Evolutionary conservation across 2,113 vertebrate genomes (phyloP).

Genomic region (Pseudopodoces humilis): DNA sequence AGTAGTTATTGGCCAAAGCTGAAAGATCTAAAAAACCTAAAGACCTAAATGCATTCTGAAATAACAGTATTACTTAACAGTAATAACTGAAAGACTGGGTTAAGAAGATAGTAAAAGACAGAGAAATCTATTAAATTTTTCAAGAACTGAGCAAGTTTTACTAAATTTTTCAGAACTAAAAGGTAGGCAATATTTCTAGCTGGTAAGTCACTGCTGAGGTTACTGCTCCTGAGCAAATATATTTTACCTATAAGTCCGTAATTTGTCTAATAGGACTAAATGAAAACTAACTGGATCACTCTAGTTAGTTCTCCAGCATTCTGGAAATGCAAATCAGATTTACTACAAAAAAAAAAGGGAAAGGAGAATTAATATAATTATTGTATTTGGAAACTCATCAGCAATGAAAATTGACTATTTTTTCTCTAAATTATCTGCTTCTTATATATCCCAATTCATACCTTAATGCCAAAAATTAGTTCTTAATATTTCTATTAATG

Average conservation of each 20-base stretch:
- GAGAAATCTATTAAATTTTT: not conserved
- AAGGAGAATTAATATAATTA: not conserved
- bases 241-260: not conserved
- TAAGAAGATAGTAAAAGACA: not conserved
- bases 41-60: not conserved
- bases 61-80: not conserved
- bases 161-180: not conserved
- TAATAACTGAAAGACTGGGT: not conserved
- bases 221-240: not conserved
- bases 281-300: not conserved
- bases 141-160: not conserved
- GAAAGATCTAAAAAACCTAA: not conserved
- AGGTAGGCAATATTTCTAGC: not conserved
- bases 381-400: not conserved
- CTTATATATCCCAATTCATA: not conserved
- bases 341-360: not conserved
- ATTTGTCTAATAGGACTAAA: not conserved
- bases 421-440: not conserved
- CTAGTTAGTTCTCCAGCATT: not conserved
- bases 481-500: not conserved
- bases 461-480: not conserved
- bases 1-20: not conserved
- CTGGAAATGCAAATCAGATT: not conserved
- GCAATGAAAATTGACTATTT: not conserved
- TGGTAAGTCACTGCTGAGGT: not conserved